Evolutionary conservation across 2,888 invertebrate species (phyloP).

Genomic region (Lottia gigantea): DNA sequence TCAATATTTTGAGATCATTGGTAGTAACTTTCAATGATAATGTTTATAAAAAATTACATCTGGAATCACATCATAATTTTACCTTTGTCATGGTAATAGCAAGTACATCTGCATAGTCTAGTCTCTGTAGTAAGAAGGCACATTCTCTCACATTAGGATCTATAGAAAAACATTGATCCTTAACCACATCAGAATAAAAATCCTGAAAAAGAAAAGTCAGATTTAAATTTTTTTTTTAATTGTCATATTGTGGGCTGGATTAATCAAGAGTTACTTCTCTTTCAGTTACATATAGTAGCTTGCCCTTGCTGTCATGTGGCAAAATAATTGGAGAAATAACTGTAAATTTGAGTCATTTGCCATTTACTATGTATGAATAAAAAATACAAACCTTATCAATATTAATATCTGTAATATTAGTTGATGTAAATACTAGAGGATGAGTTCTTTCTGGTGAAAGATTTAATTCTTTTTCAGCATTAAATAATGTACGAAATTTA

Average conservation of each 20-base stretch:
- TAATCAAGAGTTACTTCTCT: too few species aligned
- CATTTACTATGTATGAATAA: too few species aligned
- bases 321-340: too few species aligned
- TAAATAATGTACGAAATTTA: conserved; percentile 48
- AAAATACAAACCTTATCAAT: conserved; percentile 58
- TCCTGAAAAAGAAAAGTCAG: conserved; percentile 50
- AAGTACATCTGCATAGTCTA: conserved; percentile 74
- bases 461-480: conserved; percentile 29
- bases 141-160: conserved; percentile 71
- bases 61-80: background rate
- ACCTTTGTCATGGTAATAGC: conserved; percentile 64
- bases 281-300: too few species aligned
- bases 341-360: too few species aligned
- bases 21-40: too few species aligned
- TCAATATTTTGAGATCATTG: too few species aligned
- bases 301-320: too few species aligned
- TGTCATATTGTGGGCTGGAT: too few species aligned
- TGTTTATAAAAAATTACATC: too few species aligned
- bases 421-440: conserved; percentile 46
- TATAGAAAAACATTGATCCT: conserved; percentile 68
- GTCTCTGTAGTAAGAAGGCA: conserved; percentile 73
- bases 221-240: too few species aligned
- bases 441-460: conserved; percentile 51
- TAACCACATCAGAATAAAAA: conserved; percentile 61
- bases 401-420: conserved; percentile 43